Conservation (phyloP, 2,113 vertebrate species). For the Scomber japonicus region DNA sequence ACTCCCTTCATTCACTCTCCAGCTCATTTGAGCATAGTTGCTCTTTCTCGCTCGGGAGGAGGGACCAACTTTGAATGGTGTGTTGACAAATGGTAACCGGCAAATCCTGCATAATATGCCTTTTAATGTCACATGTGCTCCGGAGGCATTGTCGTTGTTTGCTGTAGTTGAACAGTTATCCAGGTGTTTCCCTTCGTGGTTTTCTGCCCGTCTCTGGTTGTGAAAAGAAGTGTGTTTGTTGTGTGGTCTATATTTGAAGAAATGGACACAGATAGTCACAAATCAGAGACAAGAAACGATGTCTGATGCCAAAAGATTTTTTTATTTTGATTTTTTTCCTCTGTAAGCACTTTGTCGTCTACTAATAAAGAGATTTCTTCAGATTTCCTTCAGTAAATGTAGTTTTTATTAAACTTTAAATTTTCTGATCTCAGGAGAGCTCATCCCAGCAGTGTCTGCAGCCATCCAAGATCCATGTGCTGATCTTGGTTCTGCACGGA, state of each 20-base stretch:
- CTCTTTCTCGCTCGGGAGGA: no score
- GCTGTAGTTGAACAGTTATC: constrained; percentile 59
- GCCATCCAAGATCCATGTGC: constrained; percentile 92
- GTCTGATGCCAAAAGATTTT: neutral
- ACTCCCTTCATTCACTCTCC: no score
- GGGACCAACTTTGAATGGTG: no score
- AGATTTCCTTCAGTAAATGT: neutral
- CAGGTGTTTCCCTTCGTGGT: constrained; percentile 62
- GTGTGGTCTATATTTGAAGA: constrained; percentile 47
- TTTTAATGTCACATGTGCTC: constrained; percentile 52
- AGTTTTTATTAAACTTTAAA: neutral
- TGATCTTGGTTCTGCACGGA: constrained; percentile 94
- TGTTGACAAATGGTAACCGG: no score
- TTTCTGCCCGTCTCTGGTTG: constrained; percentile 41
- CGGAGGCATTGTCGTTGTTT: constrained; percentile 57
- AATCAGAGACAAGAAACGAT: constrained; percentile 19
- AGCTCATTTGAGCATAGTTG: no score
- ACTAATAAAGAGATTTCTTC: neutral
- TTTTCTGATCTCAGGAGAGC: constrained; percentile 85
- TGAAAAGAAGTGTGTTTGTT: constrained; percentile 47
- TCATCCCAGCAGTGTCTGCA: constrained; percentile 86
- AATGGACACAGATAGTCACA: constrained; percentile 1
- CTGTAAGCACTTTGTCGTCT: constrained; percentile 40
- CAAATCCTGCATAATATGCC: no score
- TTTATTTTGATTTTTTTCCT: constrained; percentile 33